A percentile compares a stretch with the other conserved stretches of the same genome.
Evolutionary conservation across 2,888 invertebrate genomes (phyloP).

Genomic region (Heliconius erato): DNA sequence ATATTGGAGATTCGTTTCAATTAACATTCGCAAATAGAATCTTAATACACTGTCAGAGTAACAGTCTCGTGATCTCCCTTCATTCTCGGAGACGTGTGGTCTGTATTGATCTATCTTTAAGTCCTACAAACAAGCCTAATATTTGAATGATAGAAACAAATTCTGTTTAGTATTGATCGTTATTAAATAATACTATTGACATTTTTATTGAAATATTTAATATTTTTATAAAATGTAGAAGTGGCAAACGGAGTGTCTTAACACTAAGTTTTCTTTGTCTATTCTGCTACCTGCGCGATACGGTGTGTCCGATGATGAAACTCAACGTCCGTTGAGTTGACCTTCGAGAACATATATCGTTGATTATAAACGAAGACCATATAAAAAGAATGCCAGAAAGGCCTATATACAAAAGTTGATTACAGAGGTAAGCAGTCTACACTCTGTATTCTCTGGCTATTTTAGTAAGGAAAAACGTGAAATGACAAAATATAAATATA

Average conservation of each 20-base stretch:
- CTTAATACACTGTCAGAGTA: background rate
- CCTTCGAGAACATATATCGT: background rate
- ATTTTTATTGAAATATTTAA: too few species aligned
- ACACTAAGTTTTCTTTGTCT: too few species aligned
- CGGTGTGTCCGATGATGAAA: too few species aligned
- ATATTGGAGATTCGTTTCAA: background rate
- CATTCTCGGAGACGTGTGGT: background rate
- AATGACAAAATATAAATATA: too few species aligned
- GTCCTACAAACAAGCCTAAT: background rate
- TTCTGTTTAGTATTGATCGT: background rate
- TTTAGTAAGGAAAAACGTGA: too few species aligned
- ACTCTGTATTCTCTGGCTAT: too few species aligned
- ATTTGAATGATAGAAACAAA: background rate
- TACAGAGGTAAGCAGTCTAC: too few species aligned
- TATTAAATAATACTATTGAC: background rate
- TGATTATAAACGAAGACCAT: background rate
- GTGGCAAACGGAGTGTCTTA: too few species aligned
- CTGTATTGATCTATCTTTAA: slow-evolving; percentile 7
- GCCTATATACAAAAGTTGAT: too few species aligned
- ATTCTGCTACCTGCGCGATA: too few species aligned
- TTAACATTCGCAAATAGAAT: slow-evolving; percentile 10
- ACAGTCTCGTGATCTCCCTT: background rate
- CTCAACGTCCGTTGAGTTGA: background rate
- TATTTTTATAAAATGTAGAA: too few species aligned
- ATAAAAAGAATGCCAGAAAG: background rate